phyloP scores from a whole-genome alignment of 2,113 vertebrate species.

The cattle (Bos taurus) region DNA sequence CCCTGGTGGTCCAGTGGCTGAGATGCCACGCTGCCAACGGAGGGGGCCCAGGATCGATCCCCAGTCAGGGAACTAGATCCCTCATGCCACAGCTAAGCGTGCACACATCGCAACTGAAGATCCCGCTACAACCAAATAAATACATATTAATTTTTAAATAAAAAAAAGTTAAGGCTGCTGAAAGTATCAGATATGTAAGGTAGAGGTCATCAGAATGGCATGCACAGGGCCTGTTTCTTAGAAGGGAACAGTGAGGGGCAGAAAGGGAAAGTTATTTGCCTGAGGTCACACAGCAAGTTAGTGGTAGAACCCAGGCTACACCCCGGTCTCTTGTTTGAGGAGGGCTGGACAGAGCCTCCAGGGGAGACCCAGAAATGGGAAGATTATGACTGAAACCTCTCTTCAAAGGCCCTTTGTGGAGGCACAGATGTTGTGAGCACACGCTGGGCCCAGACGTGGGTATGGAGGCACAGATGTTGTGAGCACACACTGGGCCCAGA shows the following conservation, averaged over 20 bases:
- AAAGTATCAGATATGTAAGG: not conserved
- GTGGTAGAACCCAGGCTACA: not conserved
- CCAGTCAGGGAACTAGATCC: not conserved
- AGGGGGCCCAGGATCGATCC: not conserved
- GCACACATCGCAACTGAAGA: fast-evolving
- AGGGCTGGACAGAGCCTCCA: not conserved
- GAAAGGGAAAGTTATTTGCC: not conserved
- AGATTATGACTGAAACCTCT: too few relatives aligned
- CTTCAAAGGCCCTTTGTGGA: not conserved
- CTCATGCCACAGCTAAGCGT: not conserved
- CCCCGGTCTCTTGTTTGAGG: not conserved
- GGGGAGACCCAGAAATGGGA: not conserved
- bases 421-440: not conserved
- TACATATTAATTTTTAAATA: not conserved
- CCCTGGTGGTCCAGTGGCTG: not conserved
- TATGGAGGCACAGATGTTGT: not conserved
- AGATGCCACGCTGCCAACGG: fast-evolving
- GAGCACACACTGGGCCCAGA: not conserved
- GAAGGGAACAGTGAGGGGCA: not conserved
- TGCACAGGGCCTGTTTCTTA: not conserved
- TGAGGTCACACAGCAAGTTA: not conserved
- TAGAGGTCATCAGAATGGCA: not conserved
- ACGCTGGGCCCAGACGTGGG: not conserved
- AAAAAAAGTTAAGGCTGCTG: not conserved
- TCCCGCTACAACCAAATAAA: not conserved